Percentiles rank a stretch among this genome's conserved stretches.
phyloP scores from a whole-genome alignment of 2,888 invertebrate species.

The Blera fallax region DNA sequence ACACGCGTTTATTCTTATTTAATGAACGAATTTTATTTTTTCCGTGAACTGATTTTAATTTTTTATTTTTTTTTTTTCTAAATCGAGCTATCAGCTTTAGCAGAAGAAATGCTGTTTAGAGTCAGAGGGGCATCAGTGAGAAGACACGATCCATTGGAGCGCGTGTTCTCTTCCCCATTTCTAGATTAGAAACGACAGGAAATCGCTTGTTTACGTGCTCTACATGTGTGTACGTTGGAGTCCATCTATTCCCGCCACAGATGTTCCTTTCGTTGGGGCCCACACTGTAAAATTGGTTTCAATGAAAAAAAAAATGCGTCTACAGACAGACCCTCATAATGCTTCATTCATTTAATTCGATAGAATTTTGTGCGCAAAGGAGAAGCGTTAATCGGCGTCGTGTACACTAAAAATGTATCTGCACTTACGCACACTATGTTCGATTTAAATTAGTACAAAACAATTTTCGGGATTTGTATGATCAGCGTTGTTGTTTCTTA shows the following conservation, averaged over 20 bases:
- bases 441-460: constrained; percentile 45
- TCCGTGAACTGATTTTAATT: constrained; percentile 64
- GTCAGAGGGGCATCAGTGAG: neutral
- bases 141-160: constrained; percentile 46
- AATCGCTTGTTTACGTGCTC: constrained; percentile 71
- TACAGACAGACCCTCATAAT: constrained; percentile 56
- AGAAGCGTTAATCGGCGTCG: constrained; percentile 36
- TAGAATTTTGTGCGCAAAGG: constrained; percentile 45
- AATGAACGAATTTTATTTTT: constrained; percentile 61
- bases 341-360: constrained; percentile 67
- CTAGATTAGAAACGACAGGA: constrained; percentile 71
- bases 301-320: constrained; percentile 50
- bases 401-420: neutral
- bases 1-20: constrained; percentile 67
- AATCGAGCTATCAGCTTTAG: constrained; percentile 56
- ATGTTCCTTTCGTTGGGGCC: constrained; percentile 62
- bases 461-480: constrained; percentile 32
- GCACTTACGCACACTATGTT: constrained; percentile 16
- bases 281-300: constrained; percentile 54
- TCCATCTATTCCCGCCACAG: constrained; percentile 48
- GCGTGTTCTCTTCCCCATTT: constrained; percentile 68
- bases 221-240: constrained; percentile 54
- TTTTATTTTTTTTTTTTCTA: constrained; percentile 39
- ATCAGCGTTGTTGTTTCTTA: neutral
- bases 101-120: constrained; percentile 7